Evolutionary conservation across 2,797 vertebrate genomes (phyloP), one percentile per base, ranked within the genome.

Genomic region (Novumbra hubbsi): DNA sequence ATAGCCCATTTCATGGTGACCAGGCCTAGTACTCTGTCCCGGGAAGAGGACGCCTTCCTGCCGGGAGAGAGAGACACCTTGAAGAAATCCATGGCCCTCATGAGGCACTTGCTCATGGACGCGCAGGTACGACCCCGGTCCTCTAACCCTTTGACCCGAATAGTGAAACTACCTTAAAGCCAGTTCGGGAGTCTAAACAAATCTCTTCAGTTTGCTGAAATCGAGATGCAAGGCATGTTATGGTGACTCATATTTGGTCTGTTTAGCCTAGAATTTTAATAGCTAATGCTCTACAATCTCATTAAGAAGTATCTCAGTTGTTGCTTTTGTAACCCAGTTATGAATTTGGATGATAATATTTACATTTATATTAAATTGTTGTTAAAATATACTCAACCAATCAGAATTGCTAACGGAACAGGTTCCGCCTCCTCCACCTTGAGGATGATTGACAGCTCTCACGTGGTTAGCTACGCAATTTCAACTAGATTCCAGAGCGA

Each of bases 41-140:
- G 95, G 0, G 94, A 96, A 0, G 91, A 94, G 0, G 92, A 93
- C n/a, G 87, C 92, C 70, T 98, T 97, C 79, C 75, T 96, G 32
- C 95, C 95, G 0, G 85, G 84, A 0, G 96, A 98, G 91, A 96
- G 94, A 77, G 95, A 96, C 76, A 95, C 96, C 1, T 87, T 98
- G 84, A 96, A 89, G 84, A 95, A 93, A 76, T 95, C 97, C 79
- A 97, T 99, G 97, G 90, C 90, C 16, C 74, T 99, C 84, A 98
- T 99, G 97, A 95, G 96, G 81, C 97, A 96, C 81, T 94, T 99
- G 81, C 91, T 99, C 5, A 91, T 95, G 92, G 97, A 98, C 11
- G 96, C 97, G 21, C 97, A 99, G 97, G 97, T 99, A 96, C 30
- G 17, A 17, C 14, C 70, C 71, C 49, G 12, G 24, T 14, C 30